Evolutionary conservation across 1,140 invertebrate genomes (phyloP).

Genomic region (Bombus terrestris): DNA sequence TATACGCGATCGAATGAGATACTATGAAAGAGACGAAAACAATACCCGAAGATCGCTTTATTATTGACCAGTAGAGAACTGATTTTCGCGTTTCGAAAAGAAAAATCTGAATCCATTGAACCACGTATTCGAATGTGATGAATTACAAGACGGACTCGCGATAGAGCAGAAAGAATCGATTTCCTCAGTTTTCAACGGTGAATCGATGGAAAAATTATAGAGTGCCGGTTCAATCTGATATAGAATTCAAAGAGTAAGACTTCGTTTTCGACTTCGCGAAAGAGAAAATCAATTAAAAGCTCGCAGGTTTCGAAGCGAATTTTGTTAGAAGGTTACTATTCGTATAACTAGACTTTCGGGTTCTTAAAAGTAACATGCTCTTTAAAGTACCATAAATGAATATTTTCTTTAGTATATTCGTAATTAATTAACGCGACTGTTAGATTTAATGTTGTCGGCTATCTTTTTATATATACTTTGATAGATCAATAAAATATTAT

Average conservation of each 20-base stretch:
- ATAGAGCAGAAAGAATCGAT: conserved; percentile 31
- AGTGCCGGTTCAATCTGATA: conserved; percentile 3
- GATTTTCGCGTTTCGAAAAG: not conserved
- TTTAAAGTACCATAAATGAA: not conserved
- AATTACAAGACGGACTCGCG: conserved; percentile 25
- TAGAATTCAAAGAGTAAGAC: not conserved
- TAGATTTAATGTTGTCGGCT: not conserved
- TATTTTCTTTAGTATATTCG: not conserved
- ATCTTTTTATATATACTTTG: too few species aligned
- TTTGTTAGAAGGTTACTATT: not conserved
- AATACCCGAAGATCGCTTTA: not conserved
- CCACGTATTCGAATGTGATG: conserved; percentile 6
- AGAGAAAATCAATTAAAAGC: not conserved
- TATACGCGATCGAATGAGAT: not conserved
- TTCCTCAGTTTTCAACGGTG: not conserved
- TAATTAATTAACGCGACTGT: not conserved
- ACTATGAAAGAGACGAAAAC: not conserved
- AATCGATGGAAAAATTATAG: conserved; percentile 18
- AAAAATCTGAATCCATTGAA: conserved; percentile 5
- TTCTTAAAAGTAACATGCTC: not conserved
- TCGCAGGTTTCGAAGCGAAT: not conserved
- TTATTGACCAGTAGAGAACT: not conserved
- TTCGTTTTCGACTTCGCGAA: not conserved
- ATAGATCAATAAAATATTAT: too few species aligned
- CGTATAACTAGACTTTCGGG: not conserved